phyloP scores from a whole-genome alignment of 1,140 invertebrate species.

The Cyclargus thomasi region DNA sequence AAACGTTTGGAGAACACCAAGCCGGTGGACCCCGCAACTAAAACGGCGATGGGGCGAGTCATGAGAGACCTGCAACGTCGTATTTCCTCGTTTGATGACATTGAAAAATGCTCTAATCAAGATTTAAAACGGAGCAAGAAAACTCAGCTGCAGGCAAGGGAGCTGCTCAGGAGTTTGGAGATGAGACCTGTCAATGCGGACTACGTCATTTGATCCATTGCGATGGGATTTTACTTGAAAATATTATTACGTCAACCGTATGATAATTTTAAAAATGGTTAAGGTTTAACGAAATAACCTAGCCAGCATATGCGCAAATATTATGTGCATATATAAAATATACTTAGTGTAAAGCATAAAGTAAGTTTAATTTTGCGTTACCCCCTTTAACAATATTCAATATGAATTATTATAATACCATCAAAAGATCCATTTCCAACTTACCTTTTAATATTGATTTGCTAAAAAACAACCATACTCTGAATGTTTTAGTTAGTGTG shows the following conservation, averaged over 20 bases:
- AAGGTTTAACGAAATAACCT: constrained; percentile 26
- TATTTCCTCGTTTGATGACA: constrained; percentile 6
- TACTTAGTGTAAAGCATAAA: constrained; percentile 63
- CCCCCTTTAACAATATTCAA: no score
- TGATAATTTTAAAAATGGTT: constrained; percentile 22
- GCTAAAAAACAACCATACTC: no score
- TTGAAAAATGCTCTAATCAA: constrained; percentile 24
- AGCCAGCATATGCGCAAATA: constrained; percentile 46
- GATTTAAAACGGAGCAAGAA: constrained; percentile 48
- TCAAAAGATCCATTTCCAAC: no score
- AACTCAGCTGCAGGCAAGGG: constrained; percentile 47
- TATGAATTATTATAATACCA: no score
- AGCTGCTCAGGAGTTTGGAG: constrained; percentile 51
- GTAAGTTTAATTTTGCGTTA: constrained; percentile 18
- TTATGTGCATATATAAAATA: constrained; percentile 61
- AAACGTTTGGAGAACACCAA: constrained; percentile 36
- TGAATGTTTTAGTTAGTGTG: no score
- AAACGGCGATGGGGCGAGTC: constrained; percentile 36
- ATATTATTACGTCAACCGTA: constrained; percentile 18
- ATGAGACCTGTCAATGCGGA: constrained; percentile 33
- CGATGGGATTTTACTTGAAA: constrained; percentile 25
- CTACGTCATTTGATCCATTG: constrained; percentile 19
- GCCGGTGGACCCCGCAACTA: constrained; percentile 33
- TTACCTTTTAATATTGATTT: no score
- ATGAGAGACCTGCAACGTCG: constrained; percentile 29